Conservation (phyloP, 2,888 invertebrate species). For the Ochropacha duplaris region DNA sequence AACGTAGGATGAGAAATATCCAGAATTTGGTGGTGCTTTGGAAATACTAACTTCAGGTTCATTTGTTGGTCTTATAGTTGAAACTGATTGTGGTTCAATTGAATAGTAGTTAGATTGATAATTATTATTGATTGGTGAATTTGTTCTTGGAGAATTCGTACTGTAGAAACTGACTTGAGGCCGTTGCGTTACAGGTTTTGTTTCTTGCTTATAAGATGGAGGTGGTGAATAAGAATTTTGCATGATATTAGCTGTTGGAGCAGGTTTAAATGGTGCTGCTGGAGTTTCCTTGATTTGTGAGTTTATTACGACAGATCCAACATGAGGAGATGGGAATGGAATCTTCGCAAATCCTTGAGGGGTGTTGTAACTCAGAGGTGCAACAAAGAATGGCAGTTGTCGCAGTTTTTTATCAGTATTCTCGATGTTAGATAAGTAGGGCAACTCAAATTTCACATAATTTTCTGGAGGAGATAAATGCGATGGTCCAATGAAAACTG, state of each 20-base stretch:
- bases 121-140: conserved; percentile 36
- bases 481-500: conserved; percentile 92
- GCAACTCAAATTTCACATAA: conserved; percentile 91
- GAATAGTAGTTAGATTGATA: conserved; percentile 67
- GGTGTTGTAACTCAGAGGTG: conserved; percentile 92
- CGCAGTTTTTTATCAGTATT: conserved; percentile 88
- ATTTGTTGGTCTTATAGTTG: conserved; percentile 53
- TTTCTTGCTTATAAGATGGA: conserved; percentile 46
- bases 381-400: conserved; percentile 92
- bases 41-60: conserved; percentile 36
- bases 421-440: conserved; percentile 90
- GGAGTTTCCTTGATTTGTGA: conserved; percentile 64
- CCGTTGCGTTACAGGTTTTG: conserved; percentile 65
- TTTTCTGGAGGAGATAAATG: conserved; percentile 87
- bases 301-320: conserved; percentile 92
- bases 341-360: conserved; percentile 93
- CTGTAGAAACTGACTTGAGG: conserved; percentile 70
- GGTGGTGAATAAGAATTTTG: conserved; percentile 48
- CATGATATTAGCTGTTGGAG: conserved; percentile 36
- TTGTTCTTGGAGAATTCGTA: conserved; percentile 64
- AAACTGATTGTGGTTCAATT: conserved; percentile 70
- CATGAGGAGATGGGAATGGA: conserved; percentile 92
- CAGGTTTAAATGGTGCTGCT: conserved; percentile 32
- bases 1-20: conserved; percentile 56
- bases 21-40: conserved; percentile 47